Conservation (phyloP, 2,113 vertebrate genomes). For the Sapajus apella region DNA sequence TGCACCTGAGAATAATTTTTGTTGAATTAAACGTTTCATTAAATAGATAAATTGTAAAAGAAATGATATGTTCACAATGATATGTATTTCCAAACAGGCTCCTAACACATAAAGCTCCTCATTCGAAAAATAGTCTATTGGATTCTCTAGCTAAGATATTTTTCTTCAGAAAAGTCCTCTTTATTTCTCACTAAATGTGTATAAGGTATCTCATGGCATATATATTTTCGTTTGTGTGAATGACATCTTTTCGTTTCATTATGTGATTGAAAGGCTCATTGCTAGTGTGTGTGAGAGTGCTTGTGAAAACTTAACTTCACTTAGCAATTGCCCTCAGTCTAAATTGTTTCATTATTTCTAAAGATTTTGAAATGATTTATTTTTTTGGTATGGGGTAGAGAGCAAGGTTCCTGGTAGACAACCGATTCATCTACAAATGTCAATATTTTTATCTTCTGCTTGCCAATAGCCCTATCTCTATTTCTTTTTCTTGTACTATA, state of each 20-base stretch:
- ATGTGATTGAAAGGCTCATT: neutral
- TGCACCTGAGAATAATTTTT: neutral
- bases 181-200: rapidly evolving
- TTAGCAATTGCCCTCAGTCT: neutral
- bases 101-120: neutral
- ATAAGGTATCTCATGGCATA: rapidly evolving
- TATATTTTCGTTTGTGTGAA: neutral
- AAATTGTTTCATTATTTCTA: neutral
- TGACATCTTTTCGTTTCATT: neutral
- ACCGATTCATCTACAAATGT: neutral
- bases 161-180: neutral
- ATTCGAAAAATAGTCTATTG: rapidly evolving
- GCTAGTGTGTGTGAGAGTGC: rapidly evolving
- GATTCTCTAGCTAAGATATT: neutral
- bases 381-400: neutral
- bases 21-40: neutral
- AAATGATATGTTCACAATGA: rapidly evolving
- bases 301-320: neutral
- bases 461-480: rapidly evolving
- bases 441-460: neutral
- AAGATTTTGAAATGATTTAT: neutral
- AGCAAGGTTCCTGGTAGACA: neutral
- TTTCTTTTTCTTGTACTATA: neutral
- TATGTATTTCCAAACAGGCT: neutral
- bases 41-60: neutral